These are phyloP conservation scores for Clinocottus analis DNA, from an alignment of 2,113 vertebrate species.

Conservation along the genomic window DNA sequence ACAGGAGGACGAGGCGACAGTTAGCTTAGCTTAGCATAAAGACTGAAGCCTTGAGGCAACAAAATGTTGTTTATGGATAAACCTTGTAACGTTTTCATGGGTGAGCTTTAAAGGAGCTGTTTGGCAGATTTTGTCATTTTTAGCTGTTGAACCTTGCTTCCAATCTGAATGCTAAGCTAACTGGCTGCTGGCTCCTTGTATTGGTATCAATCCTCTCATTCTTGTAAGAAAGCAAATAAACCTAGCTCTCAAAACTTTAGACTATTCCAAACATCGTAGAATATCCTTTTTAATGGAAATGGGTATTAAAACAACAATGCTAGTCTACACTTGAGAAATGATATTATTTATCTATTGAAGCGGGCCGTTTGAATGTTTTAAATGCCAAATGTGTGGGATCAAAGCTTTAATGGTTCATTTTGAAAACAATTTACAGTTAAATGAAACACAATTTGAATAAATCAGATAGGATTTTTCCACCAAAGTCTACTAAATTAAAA, in stretches of 20 bases:
- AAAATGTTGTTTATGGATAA: too few relatives aligned
- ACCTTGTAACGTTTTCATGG: too few relatives aligned
- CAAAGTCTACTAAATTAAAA: not conserved
- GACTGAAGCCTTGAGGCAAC: too few relatives aligned
- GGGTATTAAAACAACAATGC: not conserved
- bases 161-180: not conserved
- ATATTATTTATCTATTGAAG: constrained; percentile 18
- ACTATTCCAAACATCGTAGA: constrained; percentile 1
- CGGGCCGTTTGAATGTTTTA: constrained; percentile 24
- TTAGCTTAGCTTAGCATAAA: constrained; percentile 9
- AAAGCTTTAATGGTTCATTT: constrained; percentile 54
- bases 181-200: not conserved
- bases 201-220: not conserved
- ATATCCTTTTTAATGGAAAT: not conserved
- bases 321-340: not conserved
- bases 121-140: not conserved
- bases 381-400: constrained; percentile 64
- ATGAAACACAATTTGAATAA: not conserved
- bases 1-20: not conserved
- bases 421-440: not conserved
- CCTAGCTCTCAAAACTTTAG: not conserved
- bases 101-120: not conserved
- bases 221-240: not conserved
- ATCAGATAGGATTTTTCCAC: constrained; percentile 9
- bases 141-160: not conserved